These are phyloP conservation scores for Castor canadensis DNA, from an alignment of 2,113 vertebrate genomes.

Conservation along the genomic window DNA sequence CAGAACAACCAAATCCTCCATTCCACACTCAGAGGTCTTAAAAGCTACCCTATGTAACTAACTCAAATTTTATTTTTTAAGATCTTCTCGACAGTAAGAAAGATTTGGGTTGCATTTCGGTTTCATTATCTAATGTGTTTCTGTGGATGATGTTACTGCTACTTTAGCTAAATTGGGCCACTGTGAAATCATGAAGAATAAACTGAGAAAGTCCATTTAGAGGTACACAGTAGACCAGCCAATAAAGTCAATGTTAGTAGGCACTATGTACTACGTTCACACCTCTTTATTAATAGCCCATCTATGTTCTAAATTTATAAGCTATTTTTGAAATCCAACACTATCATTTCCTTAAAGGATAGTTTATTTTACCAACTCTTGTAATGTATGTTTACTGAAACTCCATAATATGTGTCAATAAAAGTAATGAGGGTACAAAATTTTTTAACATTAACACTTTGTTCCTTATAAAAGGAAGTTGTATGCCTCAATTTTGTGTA, in stretches of 20 bases:
- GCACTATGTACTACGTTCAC: rapidly evolving
- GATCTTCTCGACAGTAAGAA: neutral
- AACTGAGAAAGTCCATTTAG: neutral
- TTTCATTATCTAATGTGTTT: neutral
- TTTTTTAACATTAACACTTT: neutral
- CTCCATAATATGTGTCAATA: constrained; percentile 9
- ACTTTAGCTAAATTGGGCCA: neutral
- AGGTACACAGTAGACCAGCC: neutral
- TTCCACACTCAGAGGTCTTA: neutral
- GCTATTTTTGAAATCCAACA: neutral
- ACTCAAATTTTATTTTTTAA: neutral
- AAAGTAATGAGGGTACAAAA: constrained; percentile 37
- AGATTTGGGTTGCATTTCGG: neutral
- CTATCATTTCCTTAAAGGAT: neutral
- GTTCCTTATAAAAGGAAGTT: neutral
- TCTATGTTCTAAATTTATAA: neutral
- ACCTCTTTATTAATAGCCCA: neutral
- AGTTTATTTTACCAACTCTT: neutral
- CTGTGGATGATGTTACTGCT: neutral
- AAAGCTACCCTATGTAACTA: neutral
- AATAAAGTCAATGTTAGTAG: neutral
- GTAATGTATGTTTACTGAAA: neutral
- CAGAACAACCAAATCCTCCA: neutral
- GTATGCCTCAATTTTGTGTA: neutral
- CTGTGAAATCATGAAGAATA: neutral